Percentiles rank a stretch among this genome's conserved stretches.
Conservation (phyloP, 1,140 invertebrate species). For the Bombus waltoni region DNA sequence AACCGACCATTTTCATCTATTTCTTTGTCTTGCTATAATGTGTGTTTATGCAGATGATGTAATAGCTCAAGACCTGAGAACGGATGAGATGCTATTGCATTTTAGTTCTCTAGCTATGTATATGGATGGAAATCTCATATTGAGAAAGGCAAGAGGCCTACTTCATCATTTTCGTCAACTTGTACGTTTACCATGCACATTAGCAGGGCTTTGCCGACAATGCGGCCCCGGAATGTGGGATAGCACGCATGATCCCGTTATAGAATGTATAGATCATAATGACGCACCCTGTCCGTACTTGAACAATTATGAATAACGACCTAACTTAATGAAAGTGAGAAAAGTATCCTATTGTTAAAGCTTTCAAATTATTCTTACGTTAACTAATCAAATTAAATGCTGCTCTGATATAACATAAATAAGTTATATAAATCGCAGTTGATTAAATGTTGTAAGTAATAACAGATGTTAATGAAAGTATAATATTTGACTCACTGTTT, state of each 20-base stretch:
- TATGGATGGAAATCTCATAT: constrained; percentile 95
- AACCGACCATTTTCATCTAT: constrained; percentile 96
- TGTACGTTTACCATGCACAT: constrained; percentile 92
- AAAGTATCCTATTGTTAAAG: constrained; percentile 14
- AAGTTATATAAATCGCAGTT: constrained; percentile 34
- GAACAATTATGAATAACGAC: constrained; percentile 74
- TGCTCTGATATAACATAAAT: constrained; percentile 33
- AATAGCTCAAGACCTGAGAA: constrained; percentile 92
- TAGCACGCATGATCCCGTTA: constrained; percentile 91
- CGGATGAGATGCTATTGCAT: constrained; percentile 96
- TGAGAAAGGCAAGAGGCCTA: constrained; percentile 95
- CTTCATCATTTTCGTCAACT: constrained; percentile 94
- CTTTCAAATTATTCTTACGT: constrained; percentile 38
- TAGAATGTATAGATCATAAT: constrained; percentile 86
- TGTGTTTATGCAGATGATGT: constrained; percentile 96
- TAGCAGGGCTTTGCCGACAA: constrained; percentile 92
- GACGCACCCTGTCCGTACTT: constrained; percentile 77
- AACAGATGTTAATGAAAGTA: constrained; percentile 44
- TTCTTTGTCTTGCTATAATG: constrained; percentile 95
- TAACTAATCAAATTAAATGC: constrained; percentile 34
- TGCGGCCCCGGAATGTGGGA: constrained; percentile 97
- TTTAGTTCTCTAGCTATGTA: constrained; percentile 98
- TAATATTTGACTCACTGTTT: constrained; percentile 31
- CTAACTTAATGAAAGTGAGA: constrained; percentile 42
- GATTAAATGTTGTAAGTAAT: constrained; percentile 30